These are phyloP conservation scores for Taxidea taxus DNA, from an alignment of 2,113 vertebrate genomes.

Conservation along the genomic window DNA sequence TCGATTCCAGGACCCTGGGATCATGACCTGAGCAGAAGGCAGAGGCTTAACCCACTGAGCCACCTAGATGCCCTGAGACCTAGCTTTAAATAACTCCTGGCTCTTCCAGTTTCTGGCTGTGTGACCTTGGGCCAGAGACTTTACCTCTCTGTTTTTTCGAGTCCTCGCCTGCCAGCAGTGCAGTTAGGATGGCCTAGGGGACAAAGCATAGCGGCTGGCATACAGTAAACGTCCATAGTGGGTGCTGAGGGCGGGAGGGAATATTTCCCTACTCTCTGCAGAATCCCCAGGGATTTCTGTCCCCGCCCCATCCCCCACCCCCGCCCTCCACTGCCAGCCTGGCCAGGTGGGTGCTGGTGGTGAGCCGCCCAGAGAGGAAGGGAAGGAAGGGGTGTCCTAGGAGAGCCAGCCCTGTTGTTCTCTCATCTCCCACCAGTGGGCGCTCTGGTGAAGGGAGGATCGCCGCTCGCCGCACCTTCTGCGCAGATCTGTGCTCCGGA, in stretches of 20 bases:
- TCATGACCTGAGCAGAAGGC: too few species aligned
- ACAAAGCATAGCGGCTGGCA: too few species aligned
- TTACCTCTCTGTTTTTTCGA: neutral
- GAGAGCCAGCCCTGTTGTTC: neutral
- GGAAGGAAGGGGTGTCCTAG: neutral
- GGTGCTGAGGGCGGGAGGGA: neutral
- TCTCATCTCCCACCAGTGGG: neutral
- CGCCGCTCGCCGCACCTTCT: rapidly evolving
- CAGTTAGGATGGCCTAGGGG: neutral
- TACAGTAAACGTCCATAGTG: neutral
- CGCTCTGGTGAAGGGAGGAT: neutral
- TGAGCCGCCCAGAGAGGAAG: neutral
- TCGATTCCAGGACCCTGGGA: too few species aligned
- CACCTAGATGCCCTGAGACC: neutral
- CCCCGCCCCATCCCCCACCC: too few species aligned
- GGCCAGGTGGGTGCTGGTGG: neutral
- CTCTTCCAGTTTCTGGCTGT: neutral
- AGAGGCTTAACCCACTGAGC: too few species aligned
- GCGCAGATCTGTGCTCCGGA: rapidly evolving
- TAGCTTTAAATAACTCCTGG: neutral
- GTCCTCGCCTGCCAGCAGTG: neutral
- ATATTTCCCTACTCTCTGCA: neutral
- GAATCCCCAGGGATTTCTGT: neutral
- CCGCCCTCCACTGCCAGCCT: neutral
- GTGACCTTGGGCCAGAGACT: neutral